phyloP scores from a whole-genome alignment of 2,113 vertebrate genomes.

The Proterorhinus semilunaris region DNA sequence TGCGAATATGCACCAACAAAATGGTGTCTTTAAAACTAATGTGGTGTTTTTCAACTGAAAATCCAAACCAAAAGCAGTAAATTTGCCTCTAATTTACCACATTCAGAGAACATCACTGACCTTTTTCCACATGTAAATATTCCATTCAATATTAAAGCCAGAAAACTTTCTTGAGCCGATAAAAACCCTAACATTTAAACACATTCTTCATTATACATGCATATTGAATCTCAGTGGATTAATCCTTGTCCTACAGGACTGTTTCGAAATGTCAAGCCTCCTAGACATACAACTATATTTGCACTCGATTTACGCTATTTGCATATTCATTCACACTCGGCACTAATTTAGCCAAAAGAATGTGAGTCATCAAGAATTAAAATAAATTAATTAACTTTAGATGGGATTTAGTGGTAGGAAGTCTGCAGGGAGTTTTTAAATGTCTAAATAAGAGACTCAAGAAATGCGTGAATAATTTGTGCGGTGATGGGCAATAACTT shows the following conservation, averaged over 20 bases:
- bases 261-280: background rate
- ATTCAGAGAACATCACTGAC: too few relatives aligned
- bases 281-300: conserved; percentile 7
- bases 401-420: conserved; percentile 1
- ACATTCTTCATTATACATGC: background rate
- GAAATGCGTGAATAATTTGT: conserved; percentile 1
- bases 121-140: background rate
- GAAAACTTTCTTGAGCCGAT: background rate
- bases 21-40: background rate
- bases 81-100: background rate
- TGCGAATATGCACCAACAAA: background rate
- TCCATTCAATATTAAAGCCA: background rate
- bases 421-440: conserved; percentile 11
- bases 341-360: background rate
- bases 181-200: background rate
- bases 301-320: background rate
- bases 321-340: conserved; percentile 6
- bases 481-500: background rate
- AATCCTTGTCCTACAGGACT: background rate
- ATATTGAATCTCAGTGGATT: background rate
- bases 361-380: background rate
- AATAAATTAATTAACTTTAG: conserved; percentile 1
- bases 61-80: background rate
- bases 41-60: background rate
- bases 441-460: conserved; percentile 1